These are phyloP conservation scores for Cliona cf. orientalis DNA, from an alignment of 37 sponge, comb jelly and placozoan species.

Conservation along the genomic window DNA sequence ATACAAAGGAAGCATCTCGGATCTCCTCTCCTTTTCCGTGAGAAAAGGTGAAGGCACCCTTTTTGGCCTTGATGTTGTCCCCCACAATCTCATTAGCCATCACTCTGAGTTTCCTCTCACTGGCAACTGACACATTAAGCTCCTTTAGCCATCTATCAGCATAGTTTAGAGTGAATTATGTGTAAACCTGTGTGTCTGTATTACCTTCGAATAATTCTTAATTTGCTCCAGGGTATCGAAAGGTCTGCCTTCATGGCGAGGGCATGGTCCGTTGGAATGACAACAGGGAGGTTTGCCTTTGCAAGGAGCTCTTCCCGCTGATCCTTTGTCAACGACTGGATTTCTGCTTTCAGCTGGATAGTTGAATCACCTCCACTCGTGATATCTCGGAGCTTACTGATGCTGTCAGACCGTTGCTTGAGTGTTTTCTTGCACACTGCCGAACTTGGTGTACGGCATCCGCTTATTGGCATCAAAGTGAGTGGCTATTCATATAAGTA, in stretches of 20 bases:
- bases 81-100: constrained; percentile 1
- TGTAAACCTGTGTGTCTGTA: too few species aligned
- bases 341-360: not conserved
- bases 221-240: constrained; percentile 28
- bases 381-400: not conserved
- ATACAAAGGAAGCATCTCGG: constrained; percentile 23
- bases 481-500: constrained; percentile 14
- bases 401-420: too few species aligned
- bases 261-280: constrained; percentile 24
- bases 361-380: not conserved
- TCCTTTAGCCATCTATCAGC: constrained; percentile 54
- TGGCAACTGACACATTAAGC: constrained; percentile 21
- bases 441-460: not conserved
- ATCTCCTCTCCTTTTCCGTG: constrained; percentile 1
- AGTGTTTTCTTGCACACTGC: not conserved
- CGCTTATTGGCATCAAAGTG: not conserved
- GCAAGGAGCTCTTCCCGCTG: not conserved
- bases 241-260: constrained; percentile 57
- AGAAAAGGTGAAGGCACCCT: constrained; percentile 17
- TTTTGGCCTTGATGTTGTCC: constrained; percentile 5
- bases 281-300: not conserved
- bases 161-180: too few species aligned
- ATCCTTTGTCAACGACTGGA: not conserved
- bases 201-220: constrained; percentile 38
- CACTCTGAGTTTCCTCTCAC: constrained; percentile 30